These are phyloP conservation scores for Lasioglossum vierecki DNA, from an alignment of 2,888 invertebrate genomes.

Conservation along the genomic window DNA sequence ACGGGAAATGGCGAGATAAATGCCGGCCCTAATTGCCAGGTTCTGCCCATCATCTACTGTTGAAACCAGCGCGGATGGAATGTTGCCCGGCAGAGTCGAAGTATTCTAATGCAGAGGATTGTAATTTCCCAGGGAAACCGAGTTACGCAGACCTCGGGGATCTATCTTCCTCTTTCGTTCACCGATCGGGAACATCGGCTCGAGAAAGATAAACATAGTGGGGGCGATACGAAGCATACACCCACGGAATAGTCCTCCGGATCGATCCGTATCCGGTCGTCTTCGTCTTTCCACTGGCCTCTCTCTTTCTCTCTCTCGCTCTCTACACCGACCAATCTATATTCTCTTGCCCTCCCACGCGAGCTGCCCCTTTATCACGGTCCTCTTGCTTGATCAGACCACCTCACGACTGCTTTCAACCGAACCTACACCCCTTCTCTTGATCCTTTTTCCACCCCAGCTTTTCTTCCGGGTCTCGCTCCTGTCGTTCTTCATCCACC, in stretches of 20 bases:
- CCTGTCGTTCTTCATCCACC: slow-evolving; percentile 11
- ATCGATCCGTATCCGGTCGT: slow-evolving; percentile 65
- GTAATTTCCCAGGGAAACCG: slow-evolving; percentile 51
- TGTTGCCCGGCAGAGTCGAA: neutral
- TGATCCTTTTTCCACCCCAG: neutral
- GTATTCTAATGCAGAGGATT: slow-evolving; percentile 23
- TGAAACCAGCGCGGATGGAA: neutral
- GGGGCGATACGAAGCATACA: slow-evolving; percentile 18
- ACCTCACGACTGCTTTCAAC: neutral
- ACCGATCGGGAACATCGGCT: neutral
- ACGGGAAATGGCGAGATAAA: slow-evolving; percentile 43
- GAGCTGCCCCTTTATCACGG: slow-evolving; percentile 32
- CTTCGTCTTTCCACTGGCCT: slow-evolving; percentile 18
- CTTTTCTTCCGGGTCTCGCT: slow-evolving; percentile 2
- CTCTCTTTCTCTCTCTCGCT: slow-evolving; percentile 4
- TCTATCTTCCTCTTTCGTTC: neutral
- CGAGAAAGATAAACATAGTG: slow-evolving; percentile 1
- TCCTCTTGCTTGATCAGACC: slow-evolving; percentile 23
- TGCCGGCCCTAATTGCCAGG: slow-evolving; percentile 15
- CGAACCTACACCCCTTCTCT: slow-evolving; percentile 1
- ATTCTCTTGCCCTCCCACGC: slow-evolving; percentile 41
- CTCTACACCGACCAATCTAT: slow-evolving; percentile 40
- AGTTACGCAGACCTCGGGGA: slow-evolving; percentile 19
- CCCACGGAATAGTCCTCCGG: slow-evolving; percentile 51
- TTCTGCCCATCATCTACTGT: neutral